Percentiles rank a stretch among this genome's conserved stretches.
phyloP scores from a whole-genome alignment of 92 coral and sea anemone genomes.

The Phenganax stokvisi region DNA sequence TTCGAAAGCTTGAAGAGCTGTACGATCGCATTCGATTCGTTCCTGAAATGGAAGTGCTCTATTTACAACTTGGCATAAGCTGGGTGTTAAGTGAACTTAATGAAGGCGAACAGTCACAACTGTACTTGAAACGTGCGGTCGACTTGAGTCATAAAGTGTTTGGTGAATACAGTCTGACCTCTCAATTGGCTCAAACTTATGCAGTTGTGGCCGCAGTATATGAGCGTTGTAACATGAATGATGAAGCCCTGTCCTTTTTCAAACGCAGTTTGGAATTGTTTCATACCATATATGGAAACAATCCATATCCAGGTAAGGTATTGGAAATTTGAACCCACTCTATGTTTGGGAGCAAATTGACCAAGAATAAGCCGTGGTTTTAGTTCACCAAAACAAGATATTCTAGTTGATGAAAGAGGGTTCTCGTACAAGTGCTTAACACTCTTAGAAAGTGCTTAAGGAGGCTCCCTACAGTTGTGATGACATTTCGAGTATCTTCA shows the following conservation, averaged over 20 bases:
- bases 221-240: background rate
- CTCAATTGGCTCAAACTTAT: constrained; percentile 1
- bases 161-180: constrained; percentile 4
- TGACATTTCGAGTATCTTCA: no score
- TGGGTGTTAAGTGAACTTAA: background rate
- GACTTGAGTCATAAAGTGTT: constrained; percentile 1
- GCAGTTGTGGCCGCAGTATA: background rate
- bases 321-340: no score
- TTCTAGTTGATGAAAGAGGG: no score
- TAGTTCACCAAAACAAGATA: no score
- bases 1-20: background rate
- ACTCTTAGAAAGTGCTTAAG: no score
- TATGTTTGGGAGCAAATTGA: no score
- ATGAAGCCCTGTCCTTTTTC: background rate
- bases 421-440: no score
- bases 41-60: background rate
- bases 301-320: background rate
- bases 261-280: constrained; percentile 5
- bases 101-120: background rate
- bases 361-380: no score
- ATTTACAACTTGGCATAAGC: background rate
- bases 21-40: background rate
- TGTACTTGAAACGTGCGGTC: background rate
- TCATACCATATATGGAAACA: background rate
- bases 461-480: no score